Percentiles rank a stretch among this genome's conserved stretches.
Conservation (phyloP, 2,888 invertebrate genomes). For the Perizoma flavofasciatum region DNA sequence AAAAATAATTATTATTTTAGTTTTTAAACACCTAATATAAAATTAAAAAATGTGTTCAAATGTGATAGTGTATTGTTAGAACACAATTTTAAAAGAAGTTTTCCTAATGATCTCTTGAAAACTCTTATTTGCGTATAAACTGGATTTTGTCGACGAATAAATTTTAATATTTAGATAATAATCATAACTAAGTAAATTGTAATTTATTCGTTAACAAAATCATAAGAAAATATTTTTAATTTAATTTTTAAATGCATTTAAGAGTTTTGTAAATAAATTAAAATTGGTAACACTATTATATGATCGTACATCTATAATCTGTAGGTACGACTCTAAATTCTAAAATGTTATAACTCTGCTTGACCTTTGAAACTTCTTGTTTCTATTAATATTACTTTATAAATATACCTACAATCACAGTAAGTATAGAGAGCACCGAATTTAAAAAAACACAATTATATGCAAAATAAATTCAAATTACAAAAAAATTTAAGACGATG, state of each 20-base stretch:
- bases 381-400: neutral
- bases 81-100: slow-evolving; percentile 73
- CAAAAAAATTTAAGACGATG: too few relatives aligned
- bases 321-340: slow-evolving; percentile 64
- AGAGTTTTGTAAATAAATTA: slow-evolving; percentile 82
- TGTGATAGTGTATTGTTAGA: slow-evolving; percentile 80
- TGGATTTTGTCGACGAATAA: slow-evolving; percentile 45
- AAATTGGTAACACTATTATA: slow-evolving; percentile 69
- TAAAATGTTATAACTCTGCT: slow-evolving; percentile 62
- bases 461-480: too few relatives aligned
- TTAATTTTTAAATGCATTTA: slow-evolving; percentile 49
- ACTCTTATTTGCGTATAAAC: slow-evolving; percentile 73
- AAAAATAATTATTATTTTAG: slow-evolving; percentile 24
- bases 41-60: slow-evolving; percentile 73
- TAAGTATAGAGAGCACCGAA: too few relatives aligned
- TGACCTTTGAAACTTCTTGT: slow-evolving; percentile 11
- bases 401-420: too few relatives aligned
- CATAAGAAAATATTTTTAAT: slow-evolving; percentile 30
- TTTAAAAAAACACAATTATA: too few relatives aligned
- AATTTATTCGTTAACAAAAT: slow-evolving; percentile 43
- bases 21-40: slow-evolving; percentile 34
- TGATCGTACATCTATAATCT: slow-evolving; percentile 51
- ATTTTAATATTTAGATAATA: slow-evolving; percentile 7
- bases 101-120: slow-evolving; percentile 83
- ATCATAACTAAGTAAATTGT: neutral